A percentile compares a stretch with the other conserved stretches of the same genome.
phyloP scores from a whole-genome alignment of 2,797 vertebrate genomes.

The Coregonus suidteri region DNA sequence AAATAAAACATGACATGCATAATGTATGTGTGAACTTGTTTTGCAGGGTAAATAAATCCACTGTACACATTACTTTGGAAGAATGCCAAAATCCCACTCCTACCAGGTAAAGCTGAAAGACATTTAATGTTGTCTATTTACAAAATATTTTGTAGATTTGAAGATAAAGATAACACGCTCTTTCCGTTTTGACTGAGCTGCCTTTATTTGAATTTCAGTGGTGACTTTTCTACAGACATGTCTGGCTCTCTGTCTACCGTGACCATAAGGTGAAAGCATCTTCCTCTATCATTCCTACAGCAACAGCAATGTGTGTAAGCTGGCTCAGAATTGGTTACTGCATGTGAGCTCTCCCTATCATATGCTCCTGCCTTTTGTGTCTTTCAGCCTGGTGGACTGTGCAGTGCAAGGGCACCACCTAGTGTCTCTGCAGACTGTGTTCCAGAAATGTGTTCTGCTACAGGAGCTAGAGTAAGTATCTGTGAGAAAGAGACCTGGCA shows the following conservation, averaged over 20 bases:
- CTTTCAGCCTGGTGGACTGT: slow-evolving; percentile 69
- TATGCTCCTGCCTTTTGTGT: not conserved
- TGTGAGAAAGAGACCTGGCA: not conserved
- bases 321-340: not conserved
- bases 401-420: slow-evolving; percentile 53
- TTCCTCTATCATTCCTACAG: not conserved
- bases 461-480: slow-evolving; percentile 79
- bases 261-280: slow-evolving; percentile 52
- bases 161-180: not conserved
- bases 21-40: not conserved
- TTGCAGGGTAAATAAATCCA: slow-evolving; percentile 57
- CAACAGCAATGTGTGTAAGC: not conserved
- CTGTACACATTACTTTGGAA: slow-evolving; percentile 50
- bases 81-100: slow-evolving; percentile 8
- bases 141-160: not conserved
- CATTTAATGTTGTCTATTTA: not conserved
- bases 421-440: slow-evolving; percentile 40
- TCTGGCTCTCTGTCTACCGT: slow-evolving; percentile 25
- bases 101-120: slow-evolving; percentile 34
- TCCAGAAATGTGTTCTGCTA: slow-evolving; percentile 68
- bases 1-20: not conserved
- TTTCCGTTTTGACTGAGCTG: not conserved
- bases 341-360: not conserved
- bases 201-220: slow-evolving; percentile 36
- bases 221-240: slow-evolving; percentile 10